These are phyloP conservation scores for Drosophila hydei DNA, from an alignment of 1,140 invertebrate genomes.

Conservation along the genomic window DNA sequence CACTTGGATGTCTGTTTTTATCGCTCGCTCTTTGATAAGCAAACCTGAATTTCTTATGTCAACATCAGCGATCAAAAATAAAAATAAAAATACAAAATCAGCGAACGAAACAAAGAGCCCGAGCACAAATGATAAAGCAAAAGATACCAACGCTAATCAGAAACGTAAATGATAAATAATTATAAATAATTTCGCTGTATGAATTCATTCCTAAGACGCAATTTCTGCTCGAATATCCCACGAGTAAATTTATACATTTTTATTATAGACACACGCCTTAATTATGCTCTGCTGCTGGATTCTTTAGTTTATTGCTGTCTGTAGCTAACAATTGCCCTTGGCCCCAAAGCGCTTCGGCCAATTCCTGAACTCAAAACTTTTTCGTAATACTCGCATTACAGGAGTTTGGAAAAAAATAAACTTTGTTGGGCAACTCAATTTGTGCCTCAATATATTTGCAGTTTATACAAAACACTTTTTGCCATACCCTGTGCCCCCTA, in stretches of 20 bases:
- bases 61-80: slow-evolving; percentile 15
- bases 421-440: slow-evolving; percentile 44
- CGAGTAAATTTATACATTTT: slow-evolving; percentile 6
- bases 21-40: slow-evolving; percentile 60
- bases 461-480: slow-evolving; percentile 16
- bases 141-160: slow-evolving; percentile 63
- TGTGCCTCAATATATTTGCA: slow-evolving; percentile 38
- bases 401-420: slow-evolving; percentile 13
- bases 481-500: slow-evolving; percentile 12
- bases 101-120: background rate
- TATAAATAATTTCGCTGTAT: slow-evolving; percentile 65
- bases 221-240: slow-evolving; percentile 27
- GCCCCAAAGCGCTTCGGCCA: slow-evolving; percentile 11
- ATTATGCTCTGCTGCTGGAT: slow-evolving; percentile 2
- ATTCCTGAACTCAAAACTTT: slow-evolving; percentile 25
- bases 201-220: slow-evolving; percentile 59
- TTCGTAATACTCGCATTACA: slow-evolving; percentile 34
- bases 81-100: slow-evolving; percentile 4
- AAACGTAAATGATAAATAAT: slow-evolving; percentile 79
- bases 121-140: slow-evolving; percentile 14
- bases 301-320: background rate
- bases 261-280: slow-evolving; percentile 11
- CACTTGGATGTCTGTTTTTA: slow-evolving; percentile 30
- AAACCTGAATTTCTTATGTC: slow-evolving; percentile 56
- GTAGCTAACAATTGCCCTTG: slow-evolving; percentile 19